A percentile compares a stretch with the other conserved stretches of the same genome.
phyloP scores from a whole-genome alignment of 53 echinoderm and acorn worm genomes.

The Echinometra lucunter region DNA sequence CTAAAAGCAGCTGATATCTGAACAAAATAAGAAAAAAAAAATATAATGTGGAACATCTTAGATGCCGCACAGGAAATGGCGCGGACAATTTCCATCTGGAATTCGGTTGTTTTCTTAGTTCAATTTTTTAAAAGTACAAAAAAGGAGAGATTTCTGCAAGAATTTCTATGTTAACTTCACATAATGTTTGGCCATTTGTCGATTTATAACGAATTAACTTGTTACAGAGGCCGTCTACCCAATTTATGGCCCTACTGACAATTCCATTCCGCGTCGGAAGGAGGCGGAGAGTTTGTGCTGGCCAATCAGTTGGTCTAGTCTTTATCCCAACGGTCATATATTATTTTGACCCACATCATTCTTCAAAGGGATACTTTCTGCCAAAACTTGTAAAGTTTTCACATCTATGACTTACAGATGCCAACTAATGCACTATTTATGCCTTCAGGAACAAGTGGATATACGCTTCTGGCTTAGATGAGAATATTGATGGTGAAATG shows the following conservation, averaged over 20 bases:
- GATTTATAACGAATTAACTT: constrained; percentile 44
- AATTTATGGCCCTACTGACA: constrained; percentile 53
- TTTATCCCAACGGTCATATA: not conserved
- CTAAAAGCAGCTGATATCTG: constrained; percentile 14
- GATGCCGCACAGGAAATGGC: constrained; percentile 5
- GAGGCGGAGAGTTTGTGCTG: constrained; percentile 52
- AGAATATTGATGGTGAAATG: not conserved
- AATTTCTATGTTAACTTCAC: constrained; percentile 36
- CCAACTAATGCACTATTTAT: no score
- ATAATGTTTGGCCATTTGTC: constrained; percentile 44
- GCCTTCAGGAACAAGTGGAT: no score
- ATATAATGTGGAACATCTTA: constrained; percentile 4
- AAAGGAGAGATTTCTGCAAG: not conserved
- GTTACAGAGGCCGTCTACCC: constrained; percentile 42
- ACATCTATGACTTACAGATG: no score
- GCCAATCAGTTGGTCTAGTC: constrained; percentile 18
- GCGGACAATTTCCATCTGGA: constrained; percentile 28
- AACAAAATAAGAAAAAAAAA: not conserved
- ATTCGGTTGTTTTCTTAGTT: not conserved
- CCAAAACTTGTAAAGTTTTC: no score
- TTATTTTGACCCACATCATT: not conserved
- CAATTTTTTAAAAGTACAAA: not conserved
- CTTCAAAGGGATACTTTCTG: no score
- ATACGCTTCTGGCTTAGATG: not conserved
- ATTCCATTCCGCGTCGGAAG: not conserved